Percentiles rank a stretch among this genome's conserved stretches.
These are phyloP conservation scores for Quiscalus mexicanus DNA, from an alignment of 2,113 vertebrate genomes.

Conservation along the genomic window DNA sequence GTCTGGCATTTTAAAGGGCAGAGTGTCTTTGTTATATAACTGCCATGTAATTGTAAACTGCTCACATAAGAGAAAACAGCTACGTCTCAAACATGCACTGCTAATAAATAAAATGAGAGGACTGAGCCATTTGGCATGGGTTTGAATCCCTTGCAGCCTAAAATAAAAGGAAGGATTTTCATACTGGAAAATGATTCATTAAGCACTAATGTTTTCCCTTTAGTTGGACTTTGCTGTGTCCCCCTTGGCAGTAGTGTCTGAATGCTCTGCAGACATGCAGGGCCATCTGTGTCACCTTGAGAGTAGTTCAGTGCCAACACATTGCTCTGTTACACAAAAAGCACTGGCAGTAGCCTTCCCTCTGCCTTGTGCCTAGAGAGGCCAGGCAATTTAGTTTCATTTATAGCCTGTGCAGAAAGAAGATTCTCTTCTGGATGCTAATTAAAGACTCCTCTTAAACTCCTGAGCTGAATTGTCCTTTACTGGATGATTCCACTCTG, in stretches of 20 bases:
- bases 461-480: not conserved
- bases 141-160: constrained; percentile 60
- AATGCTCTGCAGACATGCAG: constrained; percentile 49
- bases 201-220: constrained; percentile 59
- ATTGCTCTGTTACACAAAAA: constrained; percentile 3
- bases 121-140: constrained; percentile 51
- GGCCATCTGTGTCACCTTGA: constrained; percentile 65
- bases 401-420: not conserved
- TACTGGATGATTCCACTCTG: not conserved
- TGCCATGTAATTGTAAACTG: constrained; percentile 53
- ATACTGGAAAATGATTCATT: constrained; percentile 66
- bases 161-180: constrained; percentile 65
- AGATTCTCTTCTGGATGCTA: constrained; percentile 15
- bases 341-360: not conserved
- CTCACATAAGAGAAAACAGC: constrained; percentile 48
- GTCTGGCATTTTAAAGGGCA: constrained; percentile 41
- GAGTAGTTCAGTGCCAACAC: constrained; percentile 5
- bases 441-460: constrained; percentile 13
- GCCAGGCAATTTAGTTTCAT: not conserved
- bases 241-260: constrained; percentile 28
- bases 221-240: constrained; percentile 48
- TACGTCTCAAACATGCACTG: constrained; percentile 1
- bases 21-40: constrained; percentile 55
- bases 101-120: constrained; percentile 60
- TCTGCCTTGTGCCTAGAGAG: not conserved